Evolutionary conservation across 1,140 invertebrate genomes (phyloP).

Genomic region (Coptotermes formosanus): DNA sequence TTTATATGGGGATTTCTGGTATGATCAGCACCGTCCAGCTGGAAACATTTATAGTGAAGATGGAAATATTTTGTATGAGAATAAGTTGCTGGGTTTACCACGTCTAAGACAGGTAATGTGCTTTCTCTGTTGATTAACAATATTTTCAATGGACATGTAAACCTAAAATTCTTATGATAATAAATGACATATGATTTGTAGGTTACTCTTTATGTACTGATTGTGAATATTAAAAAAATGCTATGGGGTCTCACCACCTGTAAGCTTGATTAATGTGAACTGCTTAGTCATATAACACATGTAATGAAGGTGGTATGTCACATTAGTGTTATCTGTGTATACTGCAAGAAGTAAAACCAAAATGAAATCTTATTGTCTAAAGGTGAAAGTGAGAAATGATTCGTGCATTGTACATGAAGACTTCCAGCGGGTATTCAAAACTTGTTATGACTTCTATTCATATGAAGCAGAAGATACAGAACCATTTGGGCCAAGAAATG

Average conservation of each 20-base stretch:
- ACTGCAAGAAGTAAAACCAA: too few species aligned
- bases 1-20: constrained; percentile 21
- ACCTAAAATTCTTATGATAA: too few species aligned
- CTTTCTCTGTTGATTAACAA: too few species aligned
- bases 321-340: too few species aligned
- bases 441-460: constrained; percentile 22
- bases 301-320: too few species aligned
- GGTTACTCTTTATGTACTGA: too few species aligned
- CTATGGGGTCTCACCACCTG: too few species aligned
- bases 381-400: constrained; percentile 21
- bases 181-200: too few species aligned
- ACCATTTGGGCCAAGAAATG: neutral
- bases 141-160: too few species aligned
- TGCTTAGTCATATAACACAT: too few species aligned
- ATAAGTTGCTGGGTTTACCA: constrained; percentile 17
- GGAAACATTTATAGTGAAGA: neutral
- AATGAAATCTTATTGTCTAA: constrained; percentile 1
- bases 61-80: constrained; percentile 23
- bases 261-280: too few species aligned
- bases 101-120: constrained; percentile 23
- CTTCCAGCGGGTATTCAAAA: neutral
- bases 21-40: neutral
- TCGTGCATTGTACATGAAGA: constrained; percentile 16
- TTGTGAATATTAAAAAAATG: too few species aligned
- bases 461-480: neutral